phyloP scores from a whole-genome alignment of 2,888 invertebrate species.

The Digitonthophagus gazella region DNA sequence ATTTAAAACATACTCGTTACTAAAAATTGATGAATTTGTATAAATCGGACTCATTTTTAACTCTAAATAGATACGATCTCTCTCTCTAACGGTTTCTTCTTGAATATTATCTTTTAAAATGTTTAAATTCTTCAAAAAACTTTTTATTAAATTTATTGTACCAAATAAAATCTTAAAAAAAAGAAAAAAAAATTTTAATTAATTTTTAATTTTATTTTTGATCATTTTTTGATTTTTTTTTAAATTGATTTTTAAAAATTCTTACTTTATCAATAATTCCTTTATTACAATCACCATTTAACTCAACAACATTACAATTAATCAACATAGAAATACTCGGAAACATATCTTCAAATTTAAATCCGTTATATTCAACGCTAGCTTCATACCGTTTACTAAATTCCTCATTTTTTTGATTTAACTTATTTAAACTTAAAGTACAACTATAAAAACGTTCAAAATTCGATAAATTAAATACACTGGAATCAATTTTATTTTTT shows the following conservation, averaged over 20 bases:
- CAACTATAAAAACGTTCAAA: constrained; percentile 25
- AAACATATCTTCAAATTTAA: constrained; percentile 34
- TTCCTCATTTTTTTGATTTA: constrained; percentile 9
- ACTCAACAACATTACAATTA: constrained; percentile 31
- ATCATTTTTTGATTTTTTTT: background rate
- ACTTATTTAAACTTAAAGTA: constrained; percentile 6
- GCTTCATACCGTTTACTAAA: background rate
- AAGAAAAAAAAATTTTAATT: constrained; percentile 2
- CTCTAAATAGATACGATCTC: constrained; percentile 36
- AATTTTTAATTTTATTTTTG: background rate
- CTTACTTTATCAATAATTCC: constrained; percentile 36
- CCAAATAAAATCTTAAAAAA: constrained; percentile 37
- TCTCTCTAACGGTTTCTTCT: constrained; percentile 38
- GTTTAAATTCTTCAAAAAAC: constrained; percentile 37
- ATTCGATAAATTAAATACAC: constrained; percentile 27
- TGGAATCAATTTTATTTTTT: constrained; percentile 22
- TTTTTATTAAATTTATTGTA: constrained; percentile 35
- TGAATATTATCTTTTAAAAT: constrained; percentile 35
- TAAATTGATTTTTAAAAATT: too few relatives aligned
- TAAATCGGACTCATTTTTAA: constrained; percentile 19
- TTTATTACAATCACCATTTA: constrained; percentile 30
- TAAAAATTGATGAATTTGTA: constrained; percentile 22
- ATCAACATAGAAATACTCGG: constrained; percentile 36
- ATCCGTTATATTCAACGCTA: constrained; percentile 25
- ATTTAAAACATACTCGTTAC: constrained; percentile 12